These are phyloP conservation scores for Prosapia bicincta DNA, from an alignment of 2,888 invertebrate genomes.

Conservation along the genomic window DNA sequence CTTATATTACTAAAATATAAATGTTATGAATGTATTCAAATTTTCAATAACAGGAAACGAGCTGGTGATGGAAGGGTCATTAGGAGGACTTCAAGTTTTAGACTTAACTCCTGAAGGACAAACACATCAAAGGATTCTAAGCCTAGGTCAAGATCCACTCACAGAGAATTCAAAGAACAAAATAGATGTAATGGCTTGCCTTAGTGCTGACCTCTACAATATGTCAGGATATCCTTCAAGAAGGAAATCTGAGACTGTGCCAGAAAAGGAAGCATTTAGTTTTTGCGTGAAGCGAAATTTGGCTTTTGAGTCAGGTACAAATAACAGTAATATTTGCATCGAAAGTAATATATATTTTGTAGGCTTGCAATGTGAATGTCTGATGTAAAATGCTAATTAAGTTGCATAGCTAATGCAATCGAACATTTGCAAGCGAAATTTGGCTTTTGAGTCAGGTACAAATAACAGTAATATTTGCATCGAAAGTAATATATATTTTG, in stretches of 20 bases:
- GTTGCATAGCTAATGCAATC: too few species aligned
- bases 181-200: conserved; percentile 42
- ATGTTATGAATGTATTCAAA: too few species aligned
- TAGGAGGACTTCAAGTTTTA: conserved; percentile 87
- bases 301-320: conserved; percentile 31
- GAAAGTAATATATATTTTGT: too few species aligned
- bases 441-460: conserved; percentile 37
- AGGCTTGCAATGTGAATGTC: too few species aligned
- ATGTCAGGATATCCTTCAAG: conserved; percentile 36
- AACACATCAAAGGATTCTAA: conserved; percentile 79
- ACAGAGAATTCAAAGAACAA: conserved; percentile 47
- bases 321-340: too few species aligned
- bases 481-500: too few species aligned
- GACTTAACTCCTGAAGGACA: conserved; percentile 83
- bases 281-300: conserved; percentile 49
- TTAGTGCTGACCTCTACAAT: conserved; percentile 46
- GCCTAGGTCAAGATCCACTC: conserved; percentile 74
- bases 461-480: too few species aligned
- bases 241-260: conserved; percentile 44
- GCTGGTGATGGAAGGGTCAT: conserved; percentile 74
- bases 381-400: too few species aligned
- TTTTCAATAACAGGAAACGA: conserved; percentile 23
- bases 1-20: too few species aligned
- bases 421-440: conserved; percentile 44
- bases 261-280: conserved; percentile 52